Base-by-base conservation (phyloP, 2,797 vertebrate species). In the Sebastolobus altivelis region DNA sequence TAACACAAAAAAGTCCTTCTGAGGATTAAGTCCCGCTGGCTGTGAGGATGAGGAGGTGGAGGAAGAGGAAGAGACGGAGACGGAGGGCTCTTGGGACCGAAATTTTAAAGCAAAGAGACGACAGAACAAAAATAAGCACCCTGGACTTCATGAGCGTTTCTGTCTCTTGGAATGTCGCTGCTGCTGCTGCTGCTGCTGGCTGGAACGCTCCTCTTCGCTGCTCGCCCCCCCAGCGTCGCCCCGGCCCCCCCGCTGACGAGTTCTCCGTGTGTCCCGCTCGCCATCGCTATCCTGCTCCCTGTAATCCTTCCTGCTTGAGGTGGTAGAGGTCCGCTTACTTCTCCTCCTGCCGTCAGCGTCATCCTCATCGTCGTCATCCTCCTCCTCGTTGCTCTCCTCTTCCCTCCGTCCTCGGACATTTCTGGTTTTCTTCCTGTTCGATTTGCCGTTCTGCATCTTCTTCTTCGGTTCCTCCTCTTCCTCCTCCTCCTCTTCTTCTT, bases 251-350 rank as follows among this genome's bases (percentile, higher is more conserved):
- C 83, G 91, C 20, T 82, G 89, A 58, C 92, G 93, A 92, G 93
- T 94, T 93, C 89, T 95, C 66, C 90, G 96, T 68, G 95, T 96
- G 76, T 96, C 85, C 89, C 65, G 55, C 94, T 98, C 97, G n/a
- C 96, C 97, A 83, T 98, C 97, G 72, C 95, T 97, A 31, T 96
- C 96, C 80, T 94, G 94, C 86, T 96, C 96, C 52, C 91, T 92
- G 85, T 96, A 96, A 87, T 95, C 93, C 82, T 93, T 95, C 85
- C 81, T 89, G 65, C 88, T 69, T 16, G 88, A 82, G 37, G 88
- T 85, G 81, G 89, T 85, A 25, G 87, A 78, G 61, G 86, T 82
- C 83, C 95, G 86, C 90, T 93, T 95, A 92, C 94, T 96, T 81
- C 89, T 97, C 91, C 96, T 95, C 90, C 43, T 94, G 75, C 95